Percentiles rank a stretch among this genome's conserved stretches.
phyloP scores from a whole-genome alignment of 2,888 invertebrate species.

The Trachelus troglodyta region DNA sequence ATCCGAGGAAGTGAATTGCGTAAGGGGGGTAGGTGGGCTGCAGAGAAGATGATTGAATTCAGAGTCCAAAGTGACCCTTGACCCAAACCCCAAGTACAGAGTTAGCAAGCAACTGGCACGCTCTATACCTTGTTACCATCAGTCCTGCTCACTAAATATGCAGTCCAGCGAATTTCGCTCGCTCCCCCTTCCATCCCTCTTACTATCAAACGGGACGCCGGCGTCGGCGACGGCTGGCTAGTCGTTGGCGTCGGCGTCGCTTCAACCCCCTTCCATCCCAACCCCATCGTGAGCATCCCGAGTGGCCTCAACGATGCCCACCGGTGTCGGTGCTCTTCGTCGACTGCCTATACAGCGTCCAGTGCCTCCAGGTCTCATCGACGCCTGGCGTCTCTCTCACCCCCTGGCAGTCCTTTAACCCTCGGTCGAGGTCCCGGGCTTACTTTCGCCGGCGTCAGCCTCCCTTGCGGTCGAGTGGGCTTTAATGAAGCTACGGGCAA shows the following conservation, averaged over 20 bases:
- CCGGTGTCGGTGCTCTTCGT: background rate
- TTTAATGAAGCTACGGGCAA: conserved; percentile 47
- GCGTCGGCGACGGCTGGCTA: too few species aligned
- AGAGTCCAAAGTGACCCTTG: too few species aligned
- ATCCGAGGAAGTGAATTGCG: too few species aligned
- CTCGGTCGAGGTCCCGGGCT: conserved; percentile 19
- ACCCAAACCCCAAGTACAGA: too few species aligned
- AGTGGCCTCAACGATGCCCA: background rate
- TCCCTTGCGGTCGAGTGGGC: conserved; percentile 41
- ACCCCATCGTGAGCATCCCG: background rate
- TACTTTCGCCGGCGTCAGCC: conserved; percentile 27
- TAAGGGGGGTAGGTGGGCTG: too few species aligned
- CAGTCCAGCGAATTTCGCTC: conserved; percentile 3
- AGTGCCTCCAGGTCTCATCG: too few species aligned
- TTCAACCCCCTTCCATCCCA: background rate
- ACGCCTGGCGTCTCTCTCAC: background rate
- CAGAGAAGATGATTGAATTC: too few species aligned
- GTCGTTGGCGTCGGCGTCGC: too few species aligned
- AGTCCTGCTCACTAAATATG: conserved; percentile 5
- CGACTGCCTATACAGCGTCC: too few species aligned
- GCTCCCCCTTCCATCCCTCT: background rate
- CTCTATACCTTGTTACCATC: conserved; percentile 1
- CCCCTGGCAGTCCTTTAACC: conserved; percentile 19
- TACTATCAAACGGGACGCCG: too few species aligned
- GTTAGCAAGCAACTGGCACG: too few species aligned